These are phyloP conservation scores for Mythimna ferrago DNA, from an alignment of 2,888 invertebrate genomes.

Conservation along the genomic window DNA sequence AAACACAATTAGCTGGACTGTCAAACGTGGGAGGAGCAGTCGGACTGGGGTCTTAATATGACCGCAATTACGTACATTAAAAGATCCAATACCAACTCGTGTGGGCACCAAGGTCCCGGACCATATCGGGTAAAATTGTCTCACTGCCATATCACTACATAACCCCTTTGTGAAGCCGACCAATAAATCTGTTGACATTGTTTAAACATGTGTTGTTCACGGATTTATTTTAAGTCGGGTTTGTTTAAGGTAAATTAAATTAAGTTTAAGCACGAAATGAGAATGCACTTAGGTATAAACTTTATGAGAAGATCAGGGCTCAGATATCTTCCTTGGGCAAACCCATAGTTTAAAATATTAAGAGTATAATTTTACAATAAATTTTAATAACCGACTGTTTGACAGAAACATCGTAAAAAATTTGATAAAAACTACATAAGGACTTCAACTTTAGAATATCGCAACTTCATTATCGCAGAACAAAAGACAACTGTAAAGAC, in stretches of 20 bases:
- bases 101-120: constrained; percentile 85
- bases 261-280: neutral
- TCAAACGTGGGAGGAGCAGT: constrained; percentile 79
- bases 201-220: constrained; percentile 53
- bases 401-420: too few species aligned
- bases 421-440: neutral
- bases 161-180: constrained; percentile 73
- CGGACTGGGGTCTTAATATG: constrained; percentile 83
- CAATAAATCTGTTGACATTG: constrained; percentile 62
- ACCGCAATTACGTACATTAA: constrained; percentile 87
- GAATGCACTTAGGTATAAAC: neutral
- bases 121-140: constrained; percentile 86
- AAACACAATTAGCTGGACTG: constrained; percentile 70
- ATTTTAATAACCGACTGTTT: neutral
- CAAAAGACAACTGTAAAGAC: constrained; percentile 7
- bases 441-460: neutral
- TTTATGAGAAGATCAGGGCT: constrained; percentile 1
- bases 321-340: constrained; percentile 17
- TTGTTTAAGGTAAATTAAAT: constrained; percentile 19
- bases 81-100: constrained; percentile 82
- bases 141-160: constrained; percentile 73
- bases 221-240: constrained; percentile 44
- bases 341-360: neutral
- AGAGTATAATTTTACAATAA: neutral
- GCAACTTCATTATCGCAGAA: constrained; percentile 9